Evolutionary conservation across 2,797 vertebrate species (phyloP), one percentile per base, ranked within the genome.

Genomic region (Diceros bicornis): DNA sequence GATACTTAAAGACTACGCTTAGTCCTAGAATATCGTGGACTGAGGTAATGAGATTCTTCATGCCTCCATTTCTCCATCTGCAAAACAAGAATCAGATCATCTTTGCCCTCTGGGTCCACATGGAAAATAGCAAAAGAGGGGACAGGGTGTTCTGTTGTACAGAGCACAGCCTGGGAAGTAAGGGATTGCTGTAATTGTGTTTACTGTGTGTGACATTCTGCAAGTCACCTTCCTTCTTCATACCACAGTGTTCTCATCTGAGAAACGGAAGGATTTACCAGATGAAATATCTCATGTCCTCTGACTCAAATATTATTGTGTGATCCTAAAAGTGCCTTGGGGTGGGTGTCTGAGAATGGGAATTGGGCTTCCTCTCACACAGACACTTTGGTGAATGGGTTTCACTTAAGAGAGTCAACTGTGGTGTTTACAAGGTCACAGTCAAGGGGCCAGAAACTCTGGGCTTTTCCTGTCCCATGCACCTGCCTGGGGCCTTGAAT

Each of bases 91-190:
- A 55, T 44, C 44, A 32, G 72, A 29, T 27, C 18, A 23, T 11
- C 52, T 86, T 41, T 47, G 25, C 14, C 7, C 32, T 57, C 72
- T 5, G 32, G 52, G 41, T 47, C 13, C n/a, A 52, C 16, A 0
- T 13, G n/a, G 37, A 32, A 79, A 86, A 20, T 0, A 85, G n/a
- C 61, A 34, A 62, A 27, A 66, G 41, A 41, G 50, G 59, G 84
- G 32, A 34, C 2, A 29, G 18, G 17, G 9, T 12, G 5, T 7
- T 21, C 12, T 52, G 1, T 27, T 50, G 13, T 27, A 68, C 41
- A 13, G 18, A 55, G 27, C 2, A 0, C 0, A 0, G 37, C 23
- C 55, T 3, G 27, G 25, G 10, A 41, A n/a, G 32, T 0, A 10
- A 14, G 25, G 17, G 34, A 4, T 17, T 4, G 8, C 6, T 6